A percentile compares a stretch with the other conserved stretches of the same genome.
Conservation (phyloP, 2,888 invertebrate species). For the Ceramica pisi region DNA sequence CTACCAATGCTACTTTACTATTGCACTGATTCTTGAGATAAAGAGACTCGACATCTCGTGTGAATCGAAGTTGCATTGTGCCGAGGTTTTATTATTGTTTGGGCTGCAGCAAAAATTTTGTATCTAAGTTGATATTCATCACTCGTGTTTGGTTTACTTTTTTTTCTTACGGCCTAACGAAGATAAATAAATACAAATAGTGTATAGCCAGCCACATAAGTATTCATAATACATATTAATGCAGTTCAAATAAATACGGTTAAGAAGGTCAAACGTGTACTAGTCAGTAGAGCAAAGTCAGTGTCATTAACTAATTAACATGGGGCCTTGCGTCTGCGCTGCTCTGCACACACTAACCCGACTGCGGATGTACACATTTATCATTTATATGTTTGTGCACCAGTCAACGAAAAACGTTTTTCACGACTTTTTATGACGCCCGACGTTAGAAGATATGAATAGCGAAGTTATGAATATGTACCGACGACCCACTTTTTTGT, state of each 20-base stretch:
- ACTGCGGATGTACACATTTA: conserved; percentile 28
- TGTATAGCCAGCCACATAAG: background rate
- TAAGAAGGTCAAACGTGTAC: conserved; percentile 64
- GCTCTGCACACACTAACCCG: conserved; percentile 29
- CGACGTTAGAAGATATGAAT: conserved; percentile 44
- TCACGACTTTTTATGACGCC: conserved; percentile 39
- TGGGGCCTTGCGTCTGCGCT: conserved; percentile 45
- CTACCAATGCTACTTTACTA: conserved; percentile 54
- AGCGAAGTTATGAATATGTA: conserved; percentile 45
- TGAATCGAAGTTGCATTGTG: conserved; percentile 4
- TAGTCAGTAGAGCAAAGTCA: conserved; percentile 70
- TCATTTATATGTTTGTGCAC: conserved; percentile 42
- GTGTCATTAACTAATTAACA: conserved; percentile 76
- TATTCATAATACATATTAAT: conserved; percentile 36
- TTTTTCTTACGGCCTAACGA: background rate
- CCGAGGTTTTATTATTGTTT: background rate
- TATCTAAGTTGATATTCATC: background rate
- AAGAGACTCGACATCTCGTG: conserved; percentile 7
- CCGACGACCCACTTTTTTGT: conserved; percentile 58
- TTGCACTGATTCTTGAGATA: conserved; percentile 50
- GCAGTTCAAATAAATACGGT: conserved; percentile 52
- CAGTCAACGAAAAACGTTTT: conserved; percentile 45
- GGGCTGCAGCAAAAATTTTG: background rate
- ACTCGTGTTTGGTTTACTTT: background rate
- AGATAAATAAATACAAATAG: background rate